phyloP scores from a whole-genome alignment of 1,140 invertebrate species.

The Philotrypesis tridentata region DNA sequence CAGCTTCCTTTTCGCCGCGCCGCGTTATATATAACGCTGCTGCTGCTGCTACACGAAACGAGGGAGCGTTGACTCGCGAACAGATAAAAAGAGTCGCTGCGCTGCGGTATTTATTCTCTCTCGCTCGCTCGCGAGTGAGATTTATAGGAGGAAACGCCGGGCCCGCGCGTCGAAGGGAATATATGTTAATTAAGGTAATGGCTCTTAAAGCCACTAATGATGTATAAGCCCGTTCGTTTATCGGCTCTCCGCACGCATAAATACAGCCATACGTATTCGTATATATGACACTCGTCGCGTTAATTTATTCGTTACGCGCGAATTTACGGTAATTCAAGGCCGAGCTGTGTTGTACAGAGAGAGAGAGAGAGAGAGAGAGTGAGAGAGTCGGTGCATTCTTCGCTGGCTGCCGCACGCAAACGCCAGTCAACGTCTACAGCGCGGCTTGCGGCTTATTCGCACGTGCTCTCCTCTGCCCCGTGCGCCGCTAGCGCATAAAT shows the following conservation, averaged over 20 bases:
- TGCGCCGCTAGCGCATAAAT: no score
- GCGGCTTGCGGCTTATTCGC: no score
- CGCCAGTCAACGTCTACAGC: no score
- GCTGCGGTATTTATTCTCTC: not conserved
- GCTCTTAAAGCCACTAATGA: conserved; percentile 41
- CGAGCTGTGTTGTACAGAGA: no score
- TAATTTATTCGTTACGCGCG: conserved; percentile 14
- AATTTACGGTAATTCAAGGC: conserved; percentile 12
- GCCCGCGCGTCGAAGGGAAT: conserved; percentile 16
- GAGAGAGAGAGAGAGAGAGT: no score
- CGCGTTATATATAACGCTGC: not conserved
- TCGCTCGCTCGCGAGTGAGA: not conserved
- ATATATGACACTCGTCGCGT: not conserved
- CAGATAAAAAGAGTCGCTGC: conserved; percentile 6
- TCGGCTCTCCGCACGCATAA: no score
- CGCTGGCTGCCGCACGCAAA: no score
- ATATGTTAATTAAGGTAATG: conserved; percentile 43
- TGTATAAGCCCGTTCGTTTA: conserved; percentile 7
- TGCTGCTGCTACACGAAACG: no score
- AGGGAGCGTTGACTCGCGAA: not conserved
- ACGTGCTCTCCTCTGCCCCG: no score
- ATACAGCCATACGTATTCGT: no score
- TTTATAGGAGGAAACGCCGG: conserved; percentile 20
- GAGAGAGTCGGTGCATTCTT: no score
- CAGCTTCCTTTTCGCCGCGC: not conserved